Conservation (phyloP, 2,888 invertebrate species). For the Troilus luridus region DNA sequence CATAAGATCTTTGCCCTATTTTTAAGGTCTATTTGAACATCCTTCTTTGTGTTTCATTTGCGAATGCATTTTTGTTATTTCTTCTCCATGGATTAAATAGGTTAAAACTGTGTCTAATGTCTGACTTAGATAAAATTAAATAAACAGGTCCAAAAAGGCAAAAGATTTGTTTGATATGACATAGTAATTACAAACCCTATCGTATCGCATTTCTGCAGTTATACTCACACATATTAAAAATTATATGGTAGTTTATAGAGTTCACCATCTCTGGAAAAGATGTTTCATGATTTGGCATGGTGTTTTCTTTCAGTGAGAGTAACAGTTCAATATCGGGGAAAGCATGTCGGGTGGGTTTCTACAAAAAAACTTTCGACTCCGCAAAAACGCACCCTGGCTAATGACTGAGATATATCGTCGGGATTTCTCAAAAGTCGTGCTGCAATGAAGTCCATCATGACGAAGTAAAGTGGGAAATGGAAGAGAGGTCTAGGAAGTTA, state of each 20-base stretch:
- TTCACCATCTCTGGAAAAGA: neutral
- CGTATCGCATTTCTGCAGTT: no score
- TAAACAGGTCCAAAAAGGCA: no score
- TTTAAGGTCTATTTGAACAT: no score
- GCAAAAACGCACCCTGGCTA: neutral
- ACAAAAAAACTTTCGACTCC: neutral
- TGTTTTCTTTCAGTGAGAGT: neutral
- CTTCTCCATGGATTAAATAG: no score
- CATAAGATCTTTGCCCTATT: no score
- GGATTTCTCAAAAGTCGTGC: neutral
- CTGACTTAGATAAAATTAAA: no score
- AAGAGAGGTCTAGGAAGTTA: neutral
- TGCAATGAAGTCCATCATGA: neutral
- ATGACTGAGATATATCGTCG: neutral
- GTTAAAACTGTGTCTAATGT: no score
- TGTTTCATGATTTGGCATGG: neutral
- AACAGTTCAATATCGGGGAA: neutral
- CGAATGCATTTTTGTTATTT: no score
- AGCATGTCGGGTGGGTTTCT: slow-evolving; percentile 1
- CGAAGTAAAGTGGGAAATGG: neutral
- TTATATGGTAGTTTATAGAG: neutral
- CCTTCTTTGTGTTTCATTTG: no score
- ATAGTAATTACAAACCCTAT: no score
- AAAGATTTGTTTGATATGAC: no score
- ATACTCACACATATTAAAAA: no score